These are phyloP conservation scores for Siniperca obscura DNA, from an alignment of 2,797 vertebrate genomes.

Conservation along the genomic window DNA sequence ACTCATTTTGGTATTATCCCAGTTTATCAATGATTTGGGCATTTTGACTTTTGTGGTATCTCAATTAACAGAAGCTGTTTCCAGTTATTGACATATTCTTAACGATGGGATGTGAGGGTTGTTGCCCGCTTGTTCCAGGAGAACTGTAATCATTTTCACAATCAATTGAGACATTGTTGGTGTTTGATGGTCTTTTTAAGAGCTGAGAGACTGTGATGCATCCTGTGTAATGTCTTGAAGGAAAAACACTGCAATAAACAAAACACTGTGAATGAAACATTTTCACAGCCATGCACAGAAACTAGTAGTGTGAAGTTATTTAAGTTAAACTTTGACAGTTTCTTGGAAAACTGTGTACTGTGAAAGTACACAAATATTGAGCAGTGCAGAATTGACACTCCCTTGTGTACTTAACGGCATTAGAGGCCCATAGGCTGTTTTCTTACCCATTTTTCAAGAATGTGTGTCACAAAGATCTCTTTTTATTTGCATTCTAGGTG, in stretches of 20 bases:
- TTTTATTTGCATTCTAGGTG: constrained; percentile 69
- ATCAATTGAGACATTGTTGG: constrained; percentile 1
- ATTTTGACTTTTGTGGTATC: constrained; percentile 6
- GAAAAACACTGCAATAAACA: background rate
- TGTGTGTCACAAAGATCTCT: constrained; percentile 15
- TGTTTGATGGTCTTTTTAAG: constrained; percentile 31
- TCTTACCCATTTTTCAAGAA: background rate
- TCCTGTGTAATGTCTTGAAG: constrained; percentile 22
- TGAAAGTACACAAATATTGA: constrained; percentile 11
- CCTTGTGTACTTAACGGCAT: background rate
- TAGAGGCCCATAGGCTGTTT: background rate
- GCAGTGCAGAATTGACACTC: background rate
- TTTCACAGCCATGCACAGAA: background rate
- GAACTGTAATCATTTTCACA: constrained; percentile 11
- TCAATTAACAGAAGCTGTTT: constrained; percentile 20
- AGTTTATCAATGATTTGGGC: constrained; percentile 7
- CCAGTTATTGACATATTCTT: constrained; percentile 34
- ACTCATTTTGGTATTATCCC: background rate
- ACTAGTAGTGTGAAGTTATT: background rate
- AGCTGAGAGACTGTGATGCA: constrained; percentile 12
- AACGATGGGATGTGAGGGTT: background rate
- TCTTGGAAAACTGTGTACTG: constrained; percentile 1
- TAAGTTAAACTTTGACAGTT: background rate
- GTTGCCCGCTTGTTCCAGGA: constrained; percentile 10
- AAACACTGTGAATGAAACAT: constrained; percentile 15